These are phyloP conservation scores for Tuta absoluta DNA, from an alignment of 2,888 invertebrate genomes.

Conservation along the genomic window DNA sequence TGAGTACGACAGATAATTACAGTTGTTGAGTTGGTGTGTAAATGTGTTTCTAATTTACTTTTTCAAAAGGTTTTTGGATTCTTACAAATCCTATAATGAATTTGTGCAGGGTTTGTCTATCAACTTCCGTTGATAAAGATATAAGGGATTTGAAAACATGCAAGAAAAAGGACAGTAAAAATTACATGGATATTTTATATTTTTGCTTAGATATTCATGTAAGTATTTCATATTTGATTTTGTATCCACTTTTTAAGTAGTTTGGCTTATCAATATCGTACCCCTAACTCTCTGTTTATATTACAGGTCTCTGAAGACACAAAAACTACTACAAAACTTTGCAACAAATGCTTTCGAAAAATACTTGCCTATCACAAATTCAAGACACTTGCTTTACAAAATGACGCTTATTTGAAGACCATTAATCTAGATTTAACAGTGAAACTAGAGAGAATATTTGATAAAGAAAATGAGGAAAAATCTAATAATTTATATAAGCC, in stretches of 20 bases:
- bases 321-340: conserved; percentile 55
- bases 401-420: conserved; percentile 52
- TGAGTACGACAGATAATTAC: too few species aligned
- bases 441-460: conserved; percentile 39
- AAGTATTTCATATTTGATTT: conserved; percentile 35
- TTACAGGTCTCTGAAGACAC: conserved; percentile 52
- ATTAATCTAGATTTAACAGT: conserved; percentile 34
- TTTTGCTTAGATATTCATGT: conserved; percentile 66
- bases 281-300: neutral
- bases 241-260: too few species aligned
- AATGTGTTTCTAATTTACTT: neutral
- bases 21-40: too few species aligned
- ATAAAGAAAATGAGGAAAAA: neutral
- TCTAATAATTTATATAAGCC: neutral
- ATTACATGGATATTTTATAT: conserved; percentile 50
- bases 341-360: conserved; percentile 60
- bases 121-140: conserved; percentile 46
- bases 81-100: conserved; percentile 38
- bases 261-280: neutral
- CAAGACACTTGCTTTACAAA: conserved; percentile 58
- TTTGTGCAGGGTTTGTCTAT: conserved; percentile 59
- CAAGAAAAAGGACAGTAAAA: conserved; percentile 40
- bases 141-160: conserved; percentile 44
- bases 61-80: neutral
- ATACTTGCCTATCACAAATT: conserved; percentile 59